Evolutionary conservation across 2,888 invertebrate genomes (phyloP).

Genomic region (Morinoia aosen): DNA sequence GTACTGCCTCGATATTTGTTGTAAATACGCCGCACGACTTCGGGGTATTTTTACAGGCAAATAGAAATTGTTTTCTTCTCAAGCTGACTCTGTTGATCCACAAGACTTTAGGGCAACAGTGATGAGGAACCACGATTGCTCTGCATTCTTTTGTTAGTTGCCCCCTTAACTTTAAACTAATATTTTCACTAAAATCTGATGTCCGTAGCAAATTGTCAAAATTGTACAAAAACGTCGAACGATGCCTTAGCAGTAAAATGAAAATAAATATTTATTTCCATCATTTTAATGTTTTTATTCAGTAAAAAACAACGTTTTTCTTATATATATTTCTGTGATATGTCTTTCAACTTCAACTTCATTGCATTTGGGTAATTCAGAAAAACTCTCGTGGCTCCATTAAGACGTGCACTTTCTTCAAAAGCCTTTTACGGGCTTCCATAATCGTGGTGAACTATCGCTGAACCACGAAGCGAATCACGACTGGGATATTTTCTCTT

Average conservation of each 20-base stretch:
- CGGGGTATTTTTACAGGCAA: not conserved
- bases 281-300: not conserved
- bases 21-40: not conserved
- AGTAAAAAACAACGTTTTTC: not conserved
- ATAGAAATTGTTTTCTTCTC: not conserved
- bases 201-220: not conserved
- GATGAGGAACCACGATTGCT: not conserved
- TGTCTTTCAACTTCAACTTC: not conserved
- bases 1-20: not conserved
- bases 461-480: not conserved
- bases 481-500: not conserved
- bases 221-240: not conserved
- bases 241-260: not conserved
- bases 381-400: not conserved
- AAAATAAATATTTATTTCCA: not conserved
- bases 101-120: not conserved
- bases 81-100: not conserved
- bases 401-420: not conserved
- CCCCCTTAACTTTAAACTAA: not conserved
- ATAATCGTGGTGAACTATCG: constrained; percentile 10
- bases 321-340: not conserved
- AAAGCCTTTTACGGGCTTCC: not conserved
- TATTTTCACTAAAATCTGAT: not conserved
- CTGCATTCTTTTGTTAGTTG: not conserved
- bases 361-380: not conserved